Evolutionary conservation across 2,888 invertebrate species (phyloP).

Genomic region (Timandra comae): DNA sequence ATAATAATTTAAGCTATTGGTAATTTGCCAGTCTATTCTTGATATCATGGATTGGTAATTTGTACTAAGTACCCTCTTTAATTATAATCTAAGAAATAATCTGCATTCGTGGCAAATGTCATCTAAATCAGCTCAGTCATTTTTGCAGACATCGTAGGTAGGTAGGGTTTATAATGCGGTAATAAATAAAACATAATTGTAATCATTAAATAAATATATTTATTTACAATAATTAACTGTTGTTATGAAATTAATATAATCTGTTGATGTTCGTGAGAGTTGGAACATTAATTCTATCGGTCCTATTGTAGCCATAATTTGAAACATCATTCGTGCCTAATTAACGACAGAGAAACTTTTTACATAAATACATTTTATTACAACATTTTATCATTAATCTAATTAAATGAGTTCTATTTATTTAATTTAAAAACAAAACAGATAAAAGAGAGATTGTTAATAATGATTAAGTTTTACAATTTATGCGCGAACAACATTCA

Average conservation of each 20-base stretch:
- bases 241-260: slow-evolving; percentile 53
- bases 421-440: slow-evolving; percentile 10
- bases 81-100: too few relatives aligned
- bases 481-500: slow-evolving; percentile 46
- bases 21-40: too few relatives aligned
- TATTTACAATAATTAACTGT: slow-evolving; percentile 69
- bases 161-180: neutral
- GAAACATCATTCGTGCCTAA: slow-evolving; percentile 37
- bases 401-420: slow-evolving; percentile 9
- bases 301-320: slow-evolving; percentile 36
- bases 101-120: too few relatives aligned
- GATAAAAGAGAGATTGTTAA: slow-evolving; percentile 11
- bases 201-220: slow-evolving; percentile 76
- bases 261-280: slow-evolving; percentile 62
- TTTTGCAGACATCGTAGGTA: too few relatives aligned
- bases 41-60: too few relatives aligned
- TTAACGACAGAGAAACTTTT: slow-evolving; percentile 48
- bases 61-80: too few relatives aligned
- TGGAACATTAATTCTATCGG: slow-evolving; percentile 37
- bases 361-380: slow-evolving; percentile 60
- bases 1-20: too few relatives aligned
- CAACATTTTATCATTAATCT: slow-evolving; percentile 14
- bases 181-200: slow-evolving; percentile 43
- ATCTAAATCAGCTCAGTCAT: too few relatives aligned
- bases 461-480: slow-evolving; percentile 7